These are phyloP conservation scores for Hemiprocne comata DNA, from an alignment of 2,113 vertebrate species.

Conservation along the genomic window DNA sequence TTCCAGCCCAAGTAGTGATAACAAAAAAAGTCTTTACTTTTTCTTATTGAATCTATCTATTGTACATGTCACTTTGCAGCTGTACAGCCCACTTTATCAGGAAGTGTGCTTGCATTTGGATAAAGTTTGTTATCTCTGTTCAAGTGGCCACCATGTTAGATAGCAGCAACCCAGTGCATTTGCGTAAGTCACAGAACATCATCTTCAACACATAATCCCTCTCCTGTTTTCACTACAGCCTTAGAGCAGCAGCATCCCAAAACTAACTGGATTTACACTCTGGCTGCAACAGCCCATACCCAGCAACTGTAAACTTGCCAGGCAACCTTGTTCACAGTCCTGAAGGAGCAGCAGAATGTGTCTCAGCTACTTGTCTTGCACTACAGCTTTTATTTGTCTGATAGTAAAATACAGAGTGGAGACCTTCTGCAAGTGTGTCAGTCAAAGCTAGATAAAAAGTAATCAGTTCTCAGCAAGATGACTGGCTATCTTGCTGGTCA, in stretches of 20 bases:
- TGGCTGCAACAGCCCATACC: not conserved
- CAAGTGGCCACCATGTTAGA: conserved; percentile 16
- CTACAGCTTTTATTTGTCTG: not conserved
- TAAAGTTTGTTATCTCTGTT: conserved; percentile 22
- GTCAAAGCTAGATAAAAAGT: not conserved
- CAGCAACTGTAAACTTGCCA: not conserved
- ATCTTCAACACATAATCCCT: not conserved
- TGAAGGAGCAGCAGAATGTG: not conserved
- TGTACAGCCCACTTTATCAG: not conserved
- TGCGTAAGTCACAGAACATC: not conserved
- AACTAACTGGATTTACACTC: not conserved
- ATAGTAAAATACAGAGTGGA: not conserved
- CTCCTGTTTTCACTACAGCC: not conserved
- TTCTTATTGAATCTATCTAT: not conserved
- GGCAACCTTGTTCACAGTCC: not conserved
- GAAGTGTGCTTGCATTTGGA: not conserved
- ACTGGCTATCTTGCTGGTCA: not conserved
- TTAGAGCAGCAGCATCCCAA: not conserved
- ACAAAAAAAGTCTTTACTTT: not conserved
- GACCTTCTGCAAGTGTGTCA: not conserved
- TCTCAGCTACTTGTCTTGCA: not conserved
- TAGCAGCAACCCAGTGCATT: not conserved
- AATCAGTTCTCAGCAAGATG: not conserved
- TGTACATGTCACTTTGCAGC: not conserved
- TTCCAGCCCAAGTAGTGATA: not conserved